Conservation (phyloP, 2,888 invertebrate species). For the Tanaodytes sp. region DNA sequence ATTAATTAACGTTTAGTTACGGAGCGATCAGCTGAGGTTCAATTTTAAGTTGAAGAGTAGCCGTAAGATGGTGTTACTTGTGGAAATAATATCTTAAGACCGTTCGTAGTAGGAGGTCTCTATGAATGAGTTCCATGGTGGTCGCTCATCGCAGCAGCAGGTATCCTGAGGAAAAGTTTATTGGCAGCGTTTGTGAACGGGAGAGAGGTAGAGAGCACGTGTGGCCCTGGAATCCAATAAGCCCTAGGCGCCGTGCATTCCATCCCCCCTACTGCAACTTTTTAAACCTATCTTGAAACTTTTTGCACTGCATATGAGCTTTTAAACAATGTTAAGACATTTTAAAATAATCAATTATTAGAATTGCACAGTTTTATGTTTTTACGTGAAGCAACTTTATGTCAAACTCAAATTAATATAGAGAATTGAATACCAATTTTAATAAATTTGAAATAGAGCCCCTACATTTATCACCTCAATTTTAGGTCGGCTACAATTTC, state of each 20-base stretch:
- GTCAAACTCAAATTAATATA: no score
- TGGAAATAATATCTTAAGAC: constrained; percentile 27
- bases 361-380: no score
- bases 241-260: constrained; percentile 77
- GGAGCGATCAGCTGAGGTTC: no score
- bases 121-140: constrained; percentile 75
- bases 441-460: no score
- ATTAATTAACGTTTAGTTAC: no score
- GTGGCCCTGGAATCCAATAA: constrained; percentile 75
- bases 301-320: constrained; percentile 61
- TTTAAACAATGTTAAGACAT: constrained; percentile 46
- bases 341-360: not conserved
- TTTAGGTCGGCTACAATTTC: no score
- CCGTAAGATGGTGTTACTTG: constrained; percentile 52
- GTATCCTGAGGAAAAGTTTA: constrained; percentile 70
- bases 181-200: constrained; percentile 67
- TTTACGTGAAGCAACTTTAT: no score
- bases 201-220: constrained; percentile 66
- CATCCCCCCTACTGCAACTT: constrained; percentile 69
- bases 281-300: constrained; percentile 61
- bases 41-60: no score
- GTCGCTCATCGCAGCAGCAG: constrained; percentile 68
- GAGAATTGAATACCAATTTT: no score
- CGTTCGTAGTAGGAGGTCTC: constrained; percentile 75
- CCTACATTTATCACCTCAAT: no score